Percentiles rank a stretch among this genome's conserved stretches.
Conservation (phyloP, 1,140 invertebrate genomes). For the Scaptomyza hsui region DNA sequence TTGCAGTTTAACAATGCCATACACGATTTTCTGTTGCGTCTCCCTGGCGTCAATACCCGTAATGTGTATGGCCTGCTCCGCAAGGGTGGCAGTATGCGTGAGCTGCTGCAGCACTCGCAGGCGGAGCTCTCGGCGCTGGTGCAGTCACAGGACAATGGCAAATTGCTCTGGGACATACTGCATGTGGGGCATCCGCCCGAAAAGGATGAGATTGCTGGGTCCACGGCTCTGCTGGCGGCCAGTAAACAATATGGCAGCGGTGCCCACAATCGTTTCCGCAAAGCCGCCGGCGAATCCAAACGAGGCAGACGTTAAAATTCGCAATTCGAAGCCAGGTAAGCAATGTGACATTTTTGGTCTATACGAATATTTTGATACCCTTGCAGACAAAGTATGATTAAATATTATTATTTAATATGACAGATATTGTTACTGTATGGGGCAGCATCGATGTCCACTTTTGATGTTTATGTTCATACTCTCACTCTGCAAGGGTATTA, state of each 20-base stretch:
- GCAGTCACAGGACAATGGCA: slow-evolving; percentile 87
- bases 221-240: slow-evolving; percentile 65
- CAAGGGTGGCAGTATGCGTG: slow-evolving; percentile 90
- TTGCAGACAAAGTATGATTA: background rate
- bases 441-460: no score
- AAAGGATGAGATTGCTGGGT: slow-evolving; percentile 81
- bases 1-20: slow-evolving; percentile 90
- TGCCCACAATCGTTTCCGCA: slow-evolving; percentile 74
- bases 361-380: background rate
- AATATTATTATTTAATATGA: no score
- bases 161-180: slow-evolving; percentile 87
- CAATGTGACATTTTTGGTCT: background rate
- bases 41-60: slow-evolving; percentile 95
- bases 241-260: slow-evolving; percentile 68
- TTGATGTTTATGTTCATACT: background rate
- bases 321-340: background rate
- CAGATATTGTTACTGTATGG: no score
- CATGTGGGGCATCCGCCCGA: slow-evolving; percentile 86
- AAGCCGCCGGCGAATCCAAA: slow-evolving; percentile 60
- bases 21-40: slow-evolving; percentile 94
- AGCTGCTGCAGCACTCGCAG: slow-evolving; percentile 86
- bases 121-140: slow-evolving; percentile 88
- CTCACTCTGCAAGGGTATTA: background rate
- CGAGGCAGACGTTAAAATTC: slow-evolving; percentile 35
- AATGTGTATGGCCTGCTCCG: slow-evolving; percentile 93